A percentile compares a stretch with the other conserved stretches of the same genome.
Evolutionary conservation across 2,113 vertebrate species (phyloP).

Genomic region (Apistogramma diplotaenia): DNA sequence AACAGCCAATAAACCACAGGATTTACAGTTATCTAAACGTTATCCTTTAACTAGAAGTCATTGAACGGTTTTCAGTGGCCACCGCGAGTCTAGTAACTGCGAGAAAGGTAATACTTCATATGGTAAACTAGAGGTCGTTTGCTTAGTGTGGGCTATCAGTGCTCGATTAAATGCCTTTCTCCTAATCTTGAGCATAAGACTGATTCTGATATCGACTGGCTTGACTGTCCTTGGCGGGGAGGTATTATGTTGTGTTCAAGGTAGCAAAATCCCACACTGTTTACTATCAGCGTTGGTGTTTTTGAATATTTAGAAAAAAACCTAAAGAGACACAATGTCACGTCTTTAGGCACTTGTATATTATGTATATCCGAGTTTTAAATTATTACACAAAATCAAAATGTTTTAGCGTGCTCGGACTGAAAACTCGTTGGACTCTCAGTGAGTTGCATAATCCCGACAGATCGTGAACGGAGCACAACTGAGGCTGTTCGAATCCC

Average conservation of each 20-base stretch:
- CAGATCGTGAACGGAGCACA: constrained; percentile 51
- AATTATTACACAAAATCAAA: fast-evolving
- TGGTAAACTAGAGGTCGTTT: constrained; percentile 47
- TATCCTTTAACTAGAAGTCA: background rate
- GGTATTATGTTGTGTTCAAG: constrained; percentile 54
- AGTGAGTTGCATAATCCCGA: constrained; percentile 46
- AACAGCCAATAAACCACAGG: background rate
- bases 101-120: background rate
- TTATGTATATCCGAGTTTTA: background rate
- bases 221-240: constrained; percentile 39
- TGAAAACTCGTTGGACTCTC: background rate
- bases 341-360: fast-evolving
- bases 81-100: background rate
- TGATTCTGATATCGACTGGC: constrained; percentile 49
- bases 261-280: background rate
- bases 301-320: too few species aligned
- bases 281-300: background rate
- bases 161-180: constrained; percentile 49
- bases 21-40: background rate
- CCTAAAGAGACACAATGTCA: fast-evolving
- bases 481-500: constrained; percentile 58
- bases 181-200: background rate
- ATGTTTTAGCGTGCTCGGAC: background rate
- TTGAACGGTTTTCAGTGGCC: background rate
- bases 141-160: background rate